Evolutionary conservation across 2,113 vertebrate genomes (phyloP).

Genomic region (Lucifuga dentata): DNA sequence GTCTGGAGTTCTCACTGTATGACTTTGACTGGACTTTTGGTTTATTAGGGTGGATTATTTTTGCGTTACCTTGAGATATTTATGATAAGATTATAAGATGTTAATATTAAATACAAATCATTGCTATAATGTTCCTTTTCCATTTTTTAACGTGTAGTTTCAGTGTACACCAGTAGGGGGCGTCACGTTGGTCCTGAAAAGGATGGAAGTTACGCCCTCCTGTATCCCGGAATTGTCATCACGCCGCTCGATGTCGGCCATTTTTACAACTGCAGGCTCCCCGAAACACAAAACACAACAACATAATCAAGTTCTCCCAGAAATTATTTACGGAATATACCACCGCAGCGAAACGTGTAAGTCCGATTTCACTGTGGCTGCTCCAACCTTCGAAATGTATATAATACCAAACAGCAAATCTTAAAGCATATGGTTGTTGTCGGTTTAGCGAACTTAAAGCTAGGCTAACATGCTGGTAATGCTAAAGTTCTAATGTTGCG

Average conservation of each 20-base stretch:
- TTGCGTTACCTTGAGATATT: neutral
- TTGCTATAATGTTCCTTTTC: accelerated
- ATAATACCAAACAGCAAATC: too few relatives aligned
- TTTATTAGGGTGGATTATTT: neutral
- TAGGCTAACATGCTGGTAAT: constrained; percentile 48
- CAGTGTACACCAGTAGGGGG: constrained; percentile 16
- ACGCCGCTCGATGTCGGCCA: constrained; percentile 71
- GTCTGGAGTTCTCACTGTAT: constrained; percentile 4
- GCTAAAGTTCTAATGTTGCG: constrained; percentile 17
- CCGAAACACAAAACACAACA: constrained; percentile 53
- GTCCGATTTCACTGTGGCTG: constrained; percentile 27
- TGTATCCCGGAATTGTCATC: constrained; percentile 75
- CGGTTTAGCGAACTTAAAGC: constrained; percentile 40
- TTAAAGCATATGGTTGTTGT: constrained; percentile 47
- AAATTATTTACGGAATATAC: constrained; percentile 30
- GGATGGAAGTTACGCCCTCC: constrained; percentile 43
- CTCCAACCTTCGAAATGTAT: neutral
- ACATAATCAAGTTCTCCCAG: constrained; percentile 12
- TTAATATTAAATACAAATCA: accelerated
- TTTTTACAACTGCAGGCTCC: constrained; percentile 70
- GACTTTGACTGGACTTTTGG: accelerated
- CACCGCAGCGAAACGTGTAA: constrained; percentile 62
- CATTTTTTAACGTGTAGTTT: neutral
- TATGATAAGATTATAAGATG: accelerated
- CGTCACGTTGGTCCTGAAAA: neutral